phyloP scores from a whole-genome alignment of 2,113 vertebrate genomes.

The Atractosteus spatula region DNA sequence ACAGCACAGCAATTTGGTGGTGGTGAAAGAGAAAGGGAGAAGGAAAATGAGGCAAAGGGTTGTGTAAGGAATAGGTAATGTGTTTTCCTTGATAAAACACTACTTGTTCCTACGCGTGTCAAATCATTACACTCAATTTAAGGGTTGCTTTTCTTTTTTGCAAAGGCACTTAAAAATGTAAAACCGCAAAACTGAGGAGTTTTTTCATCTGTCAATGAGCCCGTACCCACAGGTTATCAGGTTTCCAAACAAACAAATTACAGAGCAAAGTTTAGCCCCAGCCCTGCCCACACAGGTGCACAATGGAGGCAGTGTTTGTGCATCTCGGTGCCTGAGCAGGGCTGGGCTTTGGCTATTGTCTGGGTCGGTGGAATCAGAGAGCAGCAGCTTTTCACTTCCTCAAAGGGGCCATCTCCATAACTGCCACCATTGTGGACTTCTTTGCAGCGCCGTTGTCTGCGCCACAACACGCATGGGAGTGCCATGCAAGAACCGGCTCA shows the following conservation, averaged over 20 bases:
- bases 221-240: neutral
- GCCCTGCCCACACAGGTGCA: neutral
- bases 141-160: no score
- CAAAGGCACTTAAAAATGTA: no score
- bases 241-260: neutral
- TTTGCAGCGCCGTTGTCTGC: neutral
- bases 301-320: neutral
- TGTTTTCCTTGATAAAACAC: no score
- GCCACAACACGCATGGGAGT: neutral
- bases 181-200: no score
- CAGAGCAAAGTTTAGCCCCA: neutral
- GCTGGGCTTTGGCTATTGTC: neutral
- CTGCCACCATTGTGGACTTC: neutral
- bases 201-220: neutral
- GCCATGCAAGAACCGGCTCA: neutral
- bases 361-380: neutral
- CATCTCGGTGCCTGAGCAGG: neutral
- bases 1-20: no score
- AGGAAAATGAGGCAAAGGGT: no score
- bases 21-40: no score
- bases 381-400: neutral
- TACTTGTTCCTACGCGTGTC: no score
- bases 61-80: no score
- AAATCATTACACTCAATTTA: no score
- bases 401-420: conserved; percentile 3